These are phyloP conservation scores for Apomyelois bistriatella DNA, from an alignment of 2,888 invertebrate genomes.

Conservation along the genomic window DNA sequence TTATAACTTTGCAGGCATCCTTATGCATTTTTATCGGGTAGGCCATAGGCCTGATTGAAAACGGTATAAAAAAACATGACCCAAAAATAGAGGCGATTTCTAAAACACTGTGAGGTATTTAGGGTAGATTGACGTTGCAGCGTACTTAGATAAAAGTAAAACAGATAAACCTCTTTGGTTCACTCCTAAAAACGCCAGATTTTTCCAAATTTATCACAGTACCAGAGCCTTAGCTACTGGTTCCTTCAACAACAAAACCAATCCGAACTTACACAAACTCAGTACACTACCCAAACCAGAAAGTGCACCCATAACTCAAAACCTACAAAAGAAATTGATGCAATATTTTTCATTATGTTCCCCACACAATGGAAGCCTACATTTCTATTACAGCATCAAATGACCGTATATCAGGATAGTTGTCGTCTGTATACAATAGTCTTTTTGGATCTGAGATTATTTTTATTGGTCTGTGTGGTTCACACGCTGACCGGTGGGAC, in stretches of 20 bases:
- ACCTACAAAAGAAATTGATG: slow-evolving; percentile 3
- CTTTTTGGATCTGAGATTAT: slow-evolving; percentile 9
- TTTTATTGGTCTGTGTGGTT: slow-evolving; percentile 13
- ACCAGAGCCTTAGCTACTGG: too few species aligned
- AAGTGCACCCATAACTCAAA: background rate
- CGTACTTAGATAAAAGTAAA: background rate
- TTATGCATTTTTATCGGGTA: too few species aligned
- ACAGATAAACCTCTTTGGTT: background rate
- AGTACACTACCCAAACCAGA: background rate
- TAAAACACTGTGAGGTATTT: too few species aligned
- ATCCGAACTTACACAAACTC: background rate
- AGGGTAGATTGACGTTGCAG: background rate
- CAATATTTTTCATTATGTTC: background rate
- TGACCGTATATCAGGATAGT: slow-evolving; percentile 2
- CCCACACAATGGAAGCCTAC: background rate
- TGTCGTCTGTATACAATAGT: slow-evolving; percentile 1
- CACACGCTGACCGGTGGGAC: slow-evolving; percentile 10
- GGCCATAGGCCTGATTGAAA: too few species aligned
- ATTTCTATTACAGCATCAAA: slow-evolving; percentile 8
- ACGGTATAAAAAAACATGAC: too few species aligned
- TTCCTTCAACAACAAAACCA: background rate
- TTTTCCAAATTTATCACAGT: too few species aligned
- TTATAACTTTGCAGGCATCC: too few species aligned
- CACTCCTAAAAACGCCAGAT: too few species aligned
- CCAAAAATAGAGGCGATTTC: too few species aligned